Evolutionary conservation across 2,888 invertebrate genomes (phyloP), one percentile per base, ranked within the genome.

Genomic region (Caenorhabditis wallacei): DNA sequence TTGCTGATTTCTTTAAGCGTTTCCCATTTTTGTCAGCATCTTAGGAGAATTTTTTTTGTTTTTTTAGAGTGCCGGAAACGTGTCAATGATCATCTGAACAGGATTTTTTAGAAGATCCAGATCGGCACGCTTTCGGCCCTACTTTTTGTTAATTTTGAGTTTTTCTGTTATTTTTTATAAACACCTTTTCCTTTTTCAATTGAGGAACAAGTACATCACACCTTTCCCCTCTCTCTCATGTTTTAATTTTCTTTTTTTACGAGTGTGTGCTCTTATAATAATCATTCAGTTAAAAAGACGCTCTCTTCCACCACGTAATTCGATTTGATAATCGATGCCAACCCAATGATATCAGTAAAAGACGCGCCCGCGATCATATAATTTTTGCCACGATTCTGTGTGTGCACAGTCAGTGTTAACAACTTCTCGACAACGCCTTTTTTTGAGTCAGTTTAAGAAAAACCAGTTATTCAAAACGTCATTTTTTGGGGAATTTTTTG

Each of bases 291-390:
- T 54, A 56, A 68, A 56, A 30, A 46, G 57, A 16, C 22, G 18
- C 57, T 57, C n/a, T 37, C 11, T 16, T 26, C 26, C 54, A 3
- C 51, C 63, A 79, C 78, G 69, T 79, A 70, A 79, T 70, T 66
- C 46, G 74, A 54, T 64, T 64, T 76, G 76, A 76, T 76, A 76
- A 76, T 68, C 75, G 53, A 37, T n/a, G 20, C 57, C 11, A 35
- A 57, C 8, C 4, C 8, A 13, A 30, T 79, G 78, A 79, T 79
- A 79, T 64, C 69, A 63, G 40, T 68, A 20, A 46, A 40, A 57
- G 75, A 75, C 57, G 57, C 59, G n/a, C 5, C 35, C 35, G 35
- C 76, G 75, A 75, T 75, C 75, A 76, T 76, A 76, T 76, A 76
- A 76, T 76, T 76, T 54, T 59, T 79, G 78, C 76, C 76, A 76